phyloP scores from a whole-genome alignment of 1,140 invertebrate genomes.

The Leptinotarsa lineolata region DNA sequence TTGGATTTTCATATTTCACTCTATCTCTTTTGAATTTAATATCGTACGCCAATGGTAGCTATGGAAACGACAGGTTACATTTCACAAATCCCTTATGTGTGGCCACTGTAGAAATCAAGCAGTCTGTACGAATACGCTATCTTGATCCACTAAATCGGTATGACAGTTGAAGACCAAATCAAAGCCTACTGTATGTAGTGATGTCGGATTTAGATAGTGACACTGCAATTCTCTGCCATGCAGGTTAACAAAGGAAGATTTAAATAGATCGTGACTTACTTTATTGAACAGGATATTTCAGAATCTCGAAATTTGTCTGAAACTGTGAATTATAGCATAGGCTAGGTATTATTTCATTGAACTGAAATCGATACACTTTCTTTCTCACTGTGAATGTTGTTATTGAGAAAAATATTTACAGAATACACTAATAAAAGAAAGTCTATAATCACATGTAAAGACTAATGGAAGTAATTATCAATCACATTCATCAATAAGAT shows the following conservation, averaged over 20 bases:
- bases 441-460: no score
- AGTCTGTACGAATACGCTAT: not conserved
- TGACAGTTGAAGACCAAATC: constrained; percentile 18
- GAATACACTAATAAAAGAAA: no score
- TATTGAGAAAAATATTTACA: no score
- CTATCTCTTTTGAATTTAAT: no score
- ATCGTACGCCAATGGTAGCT: no score
- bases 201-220: constrained; percentile 20
- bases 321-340: no score
- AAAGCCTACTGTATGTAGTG: constrained; percentile 18
- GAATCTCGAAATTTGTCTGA: constrained; percentile 2
- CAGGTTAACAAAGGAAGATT: not conserved
- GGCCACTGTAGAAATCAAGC: constrained; percentile 6
- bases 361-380: no score
- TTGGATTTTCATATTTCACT: no score
- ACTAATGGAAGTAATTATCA: no score
- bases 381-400: no score
- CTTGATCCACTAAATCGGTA: not conserved
- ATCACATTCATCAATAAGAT: no score
- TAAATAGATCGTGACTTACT: not conserved
- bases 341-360: no score
- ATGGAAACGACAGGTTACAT: constrained; percentile 5
- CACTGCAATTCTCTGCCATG: constrained; percentile 9
- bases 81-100: constrained; percentile 15
- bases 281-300: not conserved